Percentiles rank a stretch among this genome's conserved stretches.
Evolutionary conservation across 1,140 invertebrate genomes (phyloP).

Genomic region (Saxidomus purpurata): DNA sequence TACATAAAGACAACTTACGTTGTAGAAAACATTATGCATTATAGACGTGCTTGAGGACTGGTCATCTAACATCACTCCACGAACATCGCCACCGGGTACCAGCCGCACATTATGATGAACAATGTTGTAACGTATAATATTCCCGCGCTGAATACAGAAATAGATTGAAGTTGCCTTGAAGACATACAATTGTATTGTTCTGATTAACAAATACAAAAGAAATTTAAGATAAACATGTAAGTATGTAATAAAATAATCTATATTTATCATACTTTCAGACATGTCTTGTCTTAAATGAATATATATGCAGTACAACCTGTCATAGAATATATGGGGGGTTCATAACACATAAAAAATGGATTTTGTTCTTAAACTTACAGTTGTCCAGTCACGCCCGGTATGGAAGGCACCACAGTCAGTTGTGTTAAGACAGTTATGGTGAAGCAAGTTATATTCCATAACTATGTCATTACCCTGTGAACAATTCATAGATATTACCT

Average conservation of each 20-base stretch:
- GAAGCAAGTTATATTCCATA: conserved; percentile 77
- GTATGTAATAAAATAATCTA: no score
- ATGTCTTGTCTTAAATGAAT: no score
- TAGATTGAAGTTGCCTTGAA: no score
- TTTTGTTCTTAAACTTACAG: conserved; percentile 68
- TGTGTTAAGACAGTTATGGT: conserved; percentile 73
- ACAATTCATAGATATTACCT: no score
- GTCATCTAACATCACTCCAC: neutral
- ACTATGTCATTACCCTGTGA: conserved; percentile 78
- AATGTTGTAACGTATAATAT: conserved; percentile 17
- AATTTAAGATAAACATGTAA: no score
- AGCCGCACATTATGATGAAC: neutral
- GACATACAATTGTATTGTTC: no score
- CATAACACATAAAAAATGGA: no score
- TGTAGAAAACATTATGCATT: neutral
- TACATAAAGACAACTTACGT: neutral
- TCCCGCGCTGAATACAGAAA: conserved; percentile 7
- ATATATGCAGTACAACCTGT: no score
- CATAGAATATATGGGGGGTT: no score
- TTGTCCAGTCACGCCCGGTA: conserved; percentile 76
- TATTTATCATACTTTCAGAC: no score
- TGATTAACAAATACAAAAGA: no score
- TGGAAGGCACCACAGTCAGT: conserved; percentile 78
- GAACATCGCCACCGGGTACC: neutral
- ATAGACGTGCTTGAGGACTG: neutral